phyloP scores from a whole-genome alignment of 2,888 invertebrate genomes.

The Thyatira batis region DNA sequence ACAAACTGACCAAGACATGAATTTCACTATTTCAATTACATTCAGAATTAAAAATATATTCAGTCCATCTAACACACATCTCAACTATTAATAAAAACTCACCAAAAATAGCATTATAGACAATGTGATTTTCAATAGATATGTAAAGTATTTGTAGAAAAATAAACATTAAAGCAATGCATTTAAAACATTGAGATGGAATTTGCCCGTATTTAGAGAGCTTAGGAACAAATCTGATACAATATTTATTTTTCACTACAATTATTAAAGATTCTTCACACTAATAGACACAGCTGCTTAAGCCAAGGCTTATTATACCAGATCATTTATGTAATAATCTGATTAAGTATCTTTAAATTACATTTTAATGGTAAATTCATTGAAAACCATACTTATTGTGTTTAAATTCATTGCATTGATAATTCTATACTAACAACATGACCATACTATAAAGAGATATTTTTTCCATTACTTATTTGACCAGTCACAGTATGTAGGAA shows the following conservation, averaged over 20 bases:
- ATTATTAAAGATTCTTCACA: neutral
- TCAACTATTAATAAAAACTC: neutral
- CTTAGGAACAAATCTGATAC: neutral
- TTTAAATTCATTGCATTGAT: neutral
- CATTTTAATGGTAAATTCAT: neutral
- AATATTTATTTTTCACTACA: neutral
- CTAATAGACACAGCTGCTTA: neutral
- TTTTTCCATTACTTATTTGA: neutral
- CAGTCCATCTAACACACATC: neutral
- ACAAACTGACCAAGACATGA: neutral
- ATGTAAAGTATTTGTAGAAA: slow-evolving; percentile 19
- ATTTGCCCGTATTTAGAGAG: neutral
- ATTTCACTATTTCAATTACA: neutral
- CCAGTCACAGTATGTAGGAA: neutral
- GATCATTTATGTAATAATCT: neutral
- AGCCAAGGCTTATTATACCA: neutral
- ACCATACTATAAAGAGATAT: neutral
- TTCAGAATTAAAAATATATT: neutral
- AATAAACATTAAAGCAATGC: neutral
- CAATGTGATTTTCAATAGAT: slow-evolving; percentile 17
- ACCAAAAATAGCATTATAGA: slow-evolving; percentile 1
- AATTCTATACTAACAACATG: neutral
- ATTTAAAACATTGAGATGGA: neutral
- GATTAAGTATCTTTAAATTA: neutral
- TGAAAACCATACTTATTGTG: neutral